phyloP scores from a whole-genome alignment of 2,113 vertebrate genomes.

The Periophthalmodon schlosseri region DNA sequence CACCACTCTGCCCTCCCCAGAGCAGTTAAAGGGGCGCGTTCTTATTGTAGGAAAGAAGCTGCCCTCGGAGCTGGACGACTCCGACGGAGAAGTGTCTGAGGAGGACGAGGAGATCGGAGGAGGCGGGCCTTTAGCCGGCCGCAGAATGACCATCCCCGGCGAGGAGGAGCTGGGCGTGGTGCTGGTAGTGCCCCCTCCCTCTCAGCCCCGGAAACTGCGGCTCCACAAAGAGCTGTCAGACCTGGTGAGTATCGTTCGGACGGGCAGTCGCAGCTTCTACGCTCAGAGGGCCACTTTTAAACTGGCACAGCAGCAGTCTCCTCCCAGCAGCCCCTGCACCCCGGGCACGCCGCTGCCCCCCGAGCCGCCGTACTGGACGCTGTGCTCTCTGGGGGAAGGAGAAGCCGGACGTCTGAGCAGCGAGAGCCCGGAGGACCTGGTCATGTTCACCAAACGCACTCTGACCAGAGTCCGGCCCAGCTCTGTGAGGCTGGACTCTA shows the following conservation, averaged over 20 bases:
- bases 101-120: conserved; percentile 95
- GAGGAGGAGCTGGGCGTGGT: conserved; percentile 80
- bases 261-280: conserved; percentile 83
- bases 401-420: conserved; percentile 90
- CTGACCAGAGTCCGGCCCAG: conserved; percentile 91
- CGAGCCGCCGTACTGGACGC: conserved; percentile 81
- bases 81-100: conserved; percentile 93
- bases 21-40: conserved; percentile 89
- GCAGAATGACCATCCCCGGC: conserved; percentile 79
- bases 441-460: conserved; percentile 93
- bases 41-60: conserved; percentile 93
- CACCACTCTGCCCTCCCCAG: conserved; percentile 86
- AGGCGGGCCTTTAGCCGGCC: conserved; percentile 76
- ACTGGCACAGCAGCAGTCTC: conserved; percentile 80
- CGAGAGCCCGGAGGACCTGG: conserved; percentile 93
- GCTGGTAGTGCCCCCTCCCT: conserved; percentile 78
- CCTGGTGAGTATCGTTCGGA: conserved; percentile 86
- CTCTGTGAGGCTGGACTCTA: conserved; percentile 93
- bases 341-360: conserved; percentile 62
- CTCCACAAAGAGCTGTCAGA: conserved; percentile 91
- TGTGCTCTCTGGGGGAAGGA: conserved; percentile 93
- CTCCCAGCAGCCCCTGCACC: conserved; percentile 84
- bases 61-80: conserved; percentile 76
- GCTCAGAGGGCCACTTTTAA: conserved; percentile 58
- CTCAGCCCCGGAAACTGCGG: conserved; percentile 82